A percentile compares a stretch with the other conserved stretches of the same genome.
phyloP scores from a whole-genome alignment of 2,888 invertebrate genomes.

The Hirtodrosophila trivittata region DNA sequence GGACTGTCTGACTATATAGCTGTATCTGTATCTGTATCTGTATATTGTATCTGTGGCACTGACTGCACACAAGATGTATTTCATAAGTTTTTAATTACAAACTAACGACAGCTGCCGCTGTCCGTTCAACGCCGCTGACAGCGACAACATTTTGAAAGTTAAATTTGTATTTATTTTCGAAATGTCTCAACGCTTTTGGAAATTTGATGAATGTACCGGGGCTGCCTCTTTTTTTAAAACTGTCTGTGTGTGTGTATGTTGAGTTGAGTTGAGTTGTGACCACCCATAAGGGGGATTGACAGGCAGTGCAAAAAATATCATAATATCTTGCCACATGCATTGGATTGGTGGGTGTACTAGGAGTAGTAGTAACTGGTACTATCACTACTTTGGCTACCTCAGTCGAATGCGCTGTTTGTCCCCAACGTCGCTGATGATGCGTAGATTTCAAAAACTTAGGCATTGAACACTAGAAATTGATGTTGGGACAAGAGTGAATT shows the following conservation, averaged over 20 bases:
- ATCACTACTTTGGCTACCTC: slow-evolving; percentile 66
- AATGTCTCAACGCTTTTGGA: slow-evolving; percentile 64
- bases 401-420: slow-evolving; percentile 65
- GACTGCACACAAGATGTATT: slow-evolving; percentile 57
- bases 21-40: slow-evolving; percentile 20
- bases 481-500: slow-evolving; percentile 19
- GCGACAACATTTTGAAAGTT: slow-evolving; percentile 70
- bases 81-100: slow-evolving; percentile 80
- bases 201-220: slow-evolving; percentile 71
- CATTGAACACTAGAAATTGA: slow-evolving; percentile 79
- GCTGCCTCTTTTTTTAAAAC: slow-evolving; percentile 33
- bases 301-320: slow-evolving; percentile 31
- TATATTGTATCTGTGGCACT: slow-evolving; percentile 6
- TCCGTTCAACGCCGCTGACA: slow-evolving; percentile 65
- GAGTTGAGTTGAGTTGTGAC: slow-evolving; percentile 32
- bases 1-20: slow-evolving; percentile 23
- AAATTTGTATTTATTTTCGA: slow-evolving; percentile 65
- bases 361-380: slow-evolving; percentile 5
- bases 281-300: slow-evolving; percentile 51
- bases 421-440: slow-evolving; percentile 80
- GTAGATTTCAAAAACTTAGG: slow-evolving; percentile 76
- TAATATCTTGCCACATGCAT: slow-evolving; percentile 34
- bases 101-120: slow-evolving; percentile 78
- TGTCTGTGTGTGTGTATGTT: slow-evolving; percentile 18
- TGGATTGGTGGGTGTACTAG: slow-evolving; percentile 8